Conservation (phyloP, 1,140 invertebrate species). For the Hylaeus anthracinus region DNA sequence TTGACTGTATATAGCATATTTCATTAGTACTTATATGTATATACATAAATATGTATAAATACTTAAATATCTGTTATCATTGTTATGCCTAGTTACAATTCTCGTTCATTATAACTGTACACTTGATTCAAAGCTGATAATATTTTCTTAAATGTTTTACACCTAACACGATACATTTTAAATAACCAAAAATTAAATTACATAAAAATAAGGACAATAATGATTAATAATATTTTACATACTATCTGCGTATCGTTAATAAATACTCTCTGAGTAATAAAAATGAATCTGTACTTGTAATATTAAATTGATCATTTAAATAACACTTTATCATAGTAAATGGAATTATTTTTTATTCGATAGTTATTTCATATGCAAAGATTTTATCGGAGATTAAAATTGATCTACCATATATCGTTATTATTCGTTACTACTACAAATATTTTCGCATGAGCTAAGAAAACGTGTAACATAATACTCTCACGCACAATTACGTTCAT, state of each 20-base stretch:
- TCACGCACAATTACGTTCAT: not conserved
- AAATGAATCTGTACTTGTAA: too few species aligned
- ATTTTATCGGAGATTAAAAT: not conserved
- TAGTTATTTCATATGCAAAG: not conserved
- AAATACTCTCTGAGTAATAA: too few species aligned
- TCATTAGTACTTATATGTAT: conserved; percentile 36
- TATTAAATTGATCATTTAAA: too few species aligned
- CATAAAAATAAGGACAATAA: too few species aligned
- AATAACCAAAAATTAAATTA: not conserved
- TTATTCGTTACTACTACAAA: conserved; percentile 3
- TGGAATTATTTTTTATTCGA: not conserved
- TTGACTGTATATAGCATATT: conserved; percentile 36
- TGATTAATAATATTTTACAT: not conserved
- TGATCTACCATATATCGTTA: too few species aligned
- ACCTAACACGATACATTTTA: not conserved
- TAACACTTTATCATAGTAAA: too few species aligned
- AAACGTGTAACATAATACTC: not conserved
- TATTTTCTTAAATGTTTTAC: not conserved
- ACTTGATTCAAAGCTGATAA: conserved; percentile 60
- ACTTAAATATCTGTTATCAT: conserved; percentile 53
- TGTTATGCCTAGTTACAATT: conserved; percentile 56
- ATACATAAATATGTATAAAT: conserved; percentile 51
- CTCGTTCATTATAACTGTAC: conserved; percentile 54
- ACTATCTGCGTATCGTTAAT: not conserved
- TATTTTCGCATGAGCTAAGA: not conserved